A percentile compares a stretch with the other conserved stretches of the same genome.
phyloP scores from a whole-genome alignment of 1,140 invertebrate genomes.

The Eumeta japonica region DNA sequence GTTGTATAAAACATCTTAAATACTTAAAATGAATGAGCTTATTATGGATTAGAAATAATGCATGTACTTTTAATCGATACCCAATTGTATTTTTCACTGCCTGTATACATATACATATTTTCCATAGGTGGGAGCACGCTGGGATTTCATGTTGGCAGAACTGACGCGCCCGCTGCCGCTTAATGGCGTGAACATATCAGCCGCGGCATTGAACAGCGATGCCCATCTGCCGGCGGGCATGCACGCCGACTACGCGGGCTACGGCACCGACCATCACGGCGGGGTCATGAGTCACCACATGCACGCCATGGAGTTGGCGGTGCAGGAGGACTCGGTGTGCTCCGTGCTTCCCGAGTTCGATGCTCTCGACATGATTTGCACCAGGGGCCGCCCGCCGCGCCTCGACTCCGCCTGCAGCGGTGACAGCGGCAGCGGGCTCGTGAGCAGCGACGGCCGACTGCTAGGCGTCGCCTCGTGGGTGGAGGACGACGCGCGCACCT shows the following conservation, averaged over 20 bases:
- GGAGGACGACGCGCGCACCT: constrained; percentile 32
- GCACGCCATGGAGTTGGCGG: constrained; percentile 29
- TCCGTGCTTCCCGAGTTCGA: constrained; percentile 27
- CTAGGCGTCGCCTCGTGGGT: constrained; percentile 45
- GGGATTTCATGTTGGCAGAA: constrained; percentile 41
- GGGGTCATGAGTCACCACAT: no score
- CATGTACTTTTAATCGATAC: no score
- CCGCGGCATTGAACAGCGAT: constrained; percentile 19
- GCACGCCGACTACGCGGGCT: constrained; percentile 35
- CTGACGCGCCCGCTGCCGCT: constrained; percentile 29
- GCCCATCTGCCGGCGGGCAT: constrained; percentile 8
- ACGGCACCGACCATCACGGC: constrained; percentile 33
- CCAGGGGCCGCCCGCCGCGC: constrained; percentile 24
- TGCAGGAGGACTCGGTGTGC: constrained; percentile 19
- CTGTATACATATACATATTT: no score
- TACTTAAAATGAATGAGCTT: no score
- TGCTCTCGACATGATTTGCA: constrained; percentile 33
- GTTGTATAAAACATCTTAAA: no score
- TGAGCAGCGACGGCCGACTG: constrained; percentile 16
- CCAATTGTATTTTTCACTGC: no score
- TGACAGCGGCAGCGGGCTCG: constrained; percentile 30
- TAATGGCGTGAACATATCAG: constrained; percentile 27
- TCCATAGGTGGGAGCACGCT: constrained; percentile 34
- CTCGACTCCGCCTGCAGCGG: constrained; percentile 41
- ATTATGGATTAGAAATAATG: no score